phyloP scores from a whole-genome alignment of 2,888 invertebrate species.

The Labia minor region DNA sequence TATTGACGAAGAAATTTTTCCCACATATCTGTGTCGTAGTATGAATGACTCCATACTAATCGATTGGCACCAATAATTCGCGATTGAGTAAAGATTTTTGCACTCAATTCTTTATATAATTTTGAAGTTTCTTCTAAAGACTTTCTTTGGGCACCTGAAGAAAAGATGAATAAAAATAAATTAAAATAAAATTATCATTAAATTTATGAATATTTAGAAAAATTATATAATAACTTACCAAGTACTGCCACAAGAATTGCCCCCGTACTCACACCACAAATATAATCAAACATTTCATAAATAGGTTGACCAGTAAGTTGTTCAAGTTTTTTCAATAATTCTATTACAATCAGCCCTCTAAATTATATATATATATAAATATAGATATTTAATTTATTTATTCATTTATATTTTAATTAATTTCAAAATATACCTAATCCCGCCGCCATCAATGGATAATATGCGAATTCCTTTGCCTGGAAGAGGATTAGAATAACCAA shows the following conservation, averaged over 20 bases:
- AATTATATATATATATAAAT: conserved; percentile 24
- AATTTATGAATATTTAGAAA: no score
- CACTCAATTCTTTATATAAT: conserved; percentile 48
- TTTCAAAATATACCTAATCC: conserved; percentile 46
- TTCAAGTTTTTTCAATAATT: conserved; percentile 69
- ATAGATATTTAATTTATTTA: no score
- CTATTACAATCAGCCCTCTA: conserved; percentile 74
- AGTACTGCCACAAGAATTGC: conserved; percentile 67
- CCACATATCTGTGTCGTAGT: conserved; percentile 79
- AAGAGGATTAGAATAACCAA: conserved; percentile 60
- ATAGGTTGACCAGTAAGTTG: conserved; percentile 53
- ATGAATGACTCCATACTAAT: conserved; percentile 74
- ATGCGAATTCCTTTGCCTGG: conserved; percentile 65
- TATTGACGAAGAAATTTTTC: conserved; percentile 60
- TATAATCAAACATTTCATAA: conserved; percentile 74
- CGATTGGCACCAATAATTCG: conserved; percentile 58
- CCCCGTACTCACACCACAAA: conserved; percentile 75
- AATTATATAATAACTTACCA: conserved; percentile 39
- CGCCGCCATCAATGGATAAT: conserved; percentile 82
- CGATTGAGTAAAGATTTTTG: conserved; percentile 55
- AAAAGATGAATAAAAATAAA: conserved; percentile 13
- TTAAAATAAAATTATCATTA: no score
- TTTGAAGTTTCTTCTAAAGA: conserved; percentile 49
- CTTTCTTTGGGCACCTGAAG: conserved; percentile 44
- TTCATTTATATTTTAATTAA: neutral